Conservation (phyloP, 2,113 vertebrate genomes). For the Hoplias malabaricus region DNA sequence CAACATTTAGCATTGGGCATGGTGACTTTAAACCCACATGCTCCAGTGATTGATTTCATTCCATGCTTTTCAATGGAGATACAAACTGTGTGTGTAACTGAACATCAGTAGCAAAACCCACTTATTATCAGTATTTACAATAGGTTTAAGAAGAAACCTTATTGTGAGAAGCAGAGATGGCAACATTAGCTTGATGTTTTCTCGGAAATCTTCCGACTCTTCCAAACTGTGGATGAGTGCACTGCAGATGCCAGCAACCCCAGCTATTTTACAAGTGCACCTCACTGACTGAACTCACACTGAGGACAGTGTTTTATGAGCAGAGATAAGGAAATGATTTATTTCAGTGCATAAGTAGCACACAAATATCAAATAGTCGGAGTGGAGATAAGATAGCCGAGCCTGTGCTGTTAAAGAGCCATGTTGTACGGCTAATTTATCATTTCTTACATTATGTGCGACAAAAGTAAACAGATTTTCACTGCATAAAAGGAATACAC, state of each 20-base stretch:
- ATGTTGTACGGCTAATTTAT: conserved; percentile 59
- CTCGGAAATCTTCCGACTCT: too few species aligned
- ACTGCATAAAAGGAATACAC: background rate
- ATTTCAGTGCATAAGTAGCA: conserved; percentile 62
- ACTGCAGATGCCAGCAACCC: conserved; percentile 27
- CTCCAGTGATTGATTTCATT: too few species aligned
- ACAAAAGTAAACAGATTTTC: conserved; percentile 32
- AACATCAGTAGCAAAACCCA: too few species aligned
- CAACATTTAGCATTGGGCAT: too few species aligned
- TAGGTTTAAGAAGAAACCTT: too few species aligned
- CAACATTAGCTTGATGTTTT: too few species aligned
- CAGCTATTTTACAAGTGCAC: conserved; percentile 30
- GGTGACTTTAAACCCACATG: too few species aligned
- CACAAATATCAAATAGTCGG: conserved; percentile 62
- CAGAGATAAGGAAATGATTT: conserved; percentile 72
- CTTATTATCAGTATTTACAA: too few species aligned
- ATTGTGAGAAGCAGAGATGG: too few species aligned
- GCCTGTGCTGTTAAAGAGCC: conserved; percentile 58
- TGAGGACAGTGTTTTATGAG: conserved; percentile 45
- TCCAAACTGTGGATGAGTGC: background rate
- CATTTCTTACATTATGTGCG: conserved; percentile 50
- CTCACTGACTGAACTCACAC: conserved; percentile 42
- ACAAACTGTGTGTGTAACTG: too few species aligned
- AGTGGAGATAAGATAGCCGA: conserved; percentile 63
- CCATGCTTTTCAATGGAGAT: too few species aligned